These are phyloP conservation scores for Lagothrix lagotricha DNA, from an alignment of 2,797 vertebrate genomes.

Conservation along the genomic window DNA sequence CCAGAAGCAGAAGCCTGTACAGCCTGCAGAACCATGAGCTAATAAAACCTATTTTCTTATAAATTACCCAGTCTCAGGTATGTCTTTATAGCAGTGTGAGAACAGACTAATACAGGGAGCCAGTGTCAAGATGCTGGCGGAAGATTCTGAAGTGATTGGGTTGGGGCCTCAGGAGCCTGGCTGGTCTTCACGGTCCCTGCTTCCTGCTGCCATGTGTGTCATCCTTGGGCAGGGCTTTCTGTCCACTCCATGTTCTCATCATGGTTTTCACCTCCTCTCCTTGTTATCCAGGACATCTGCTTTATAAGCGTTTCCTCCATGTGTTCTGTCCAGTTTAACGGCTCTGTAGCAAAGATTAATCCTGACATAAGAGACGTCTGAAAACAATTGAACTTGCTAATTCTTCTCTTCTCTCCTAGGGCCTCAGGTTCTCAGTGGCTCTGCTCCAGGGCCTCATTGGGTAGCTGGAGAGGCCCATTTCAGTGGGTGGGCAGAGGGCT, in stretches of 20 bases:
- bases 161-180: neutral
- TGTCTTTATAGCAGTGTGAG: no score
- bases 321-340: neutral
- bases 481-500: conserved; percentile 14
- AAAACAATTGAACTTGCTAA: neutral
- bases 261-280: neutral
- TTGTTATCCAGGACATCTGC: neutral
- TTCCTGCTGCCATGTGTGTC: accelerated
- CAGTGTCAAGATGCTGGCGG: neutral
- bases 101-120: neutral
- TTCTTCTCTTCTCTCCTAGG: neutral
- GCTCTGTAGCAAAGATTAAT: conserved; percentile 50
- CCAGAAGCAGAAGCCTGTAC: no score
- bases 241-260: neutral
- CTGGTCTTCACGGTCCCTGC: neutral
- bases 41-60: no score
- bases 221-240: neutral
- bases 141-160: neutral
- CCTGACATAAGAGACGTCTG: neutral
- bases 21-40: no score
- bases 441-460: neutral
- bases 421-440: neutral
- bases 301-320: neutral
- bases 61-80: no score
- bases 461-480: neutral